Conservation (phyloP, 1,140 invertebrate genomes). For the Anoplolepis gracilipes region DNA sequence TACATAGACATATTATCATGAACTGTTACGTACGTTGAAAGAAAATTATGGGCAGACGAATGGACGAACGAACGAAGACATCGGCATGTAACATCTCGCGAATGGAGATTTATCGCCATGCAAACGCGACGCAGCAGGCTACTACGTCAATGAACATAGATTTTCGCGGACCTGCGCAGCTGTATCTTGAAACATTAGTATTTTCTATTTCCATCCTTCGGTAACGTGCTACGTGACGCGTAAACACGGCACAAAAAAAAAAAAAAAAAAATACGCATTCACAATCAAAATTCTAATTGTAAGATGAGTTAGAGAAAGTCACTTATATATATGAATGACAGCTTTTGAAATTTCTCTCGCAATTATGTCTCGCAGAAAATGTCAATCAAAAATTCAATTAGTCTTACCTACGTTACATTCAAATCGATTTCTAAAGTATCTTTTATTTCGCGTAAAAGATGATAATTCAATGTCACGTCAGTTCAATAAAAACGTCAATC, state of each 20-base stretch:
- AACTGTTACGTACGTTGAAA: constrained; percentile 67
- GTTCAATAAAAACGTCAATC: background rate
- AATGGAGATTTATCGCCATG: constrained; percentile 63
- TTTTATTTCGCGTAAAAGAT: constrained; percentile 6
- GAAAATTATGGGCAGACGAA: constrained; percentile 64
- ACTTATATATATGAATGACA: background rate
- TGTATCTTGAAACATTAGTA: constrained; percentile 71
- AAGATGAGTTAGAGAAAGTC: background rate
- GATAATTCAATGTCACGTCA: constrained; percentile 5
- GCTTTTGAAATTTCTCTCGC: background rate
- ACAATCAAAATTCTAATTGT: background rate
- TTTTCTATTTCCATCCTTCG: background rate
- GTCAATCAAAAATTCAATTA: background rate
- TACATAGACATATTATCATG: constrained; percentile 54
- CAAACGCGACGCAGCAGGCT: constrained; percentile 48
- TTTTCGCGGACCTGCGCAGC: constrained; percentile 79
- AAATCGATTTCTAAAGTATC: background rate
- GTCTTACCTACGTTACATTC: background rate
- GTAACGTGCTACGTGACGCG: background rate
- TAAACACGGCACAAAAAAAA: background rate
- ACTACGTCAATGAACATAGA: constrained; percentile 68
- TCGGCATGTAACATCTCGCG: constrained; percentile 54
- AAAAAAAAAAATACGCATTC: background rate
- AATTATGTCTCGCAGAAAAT: background rate
- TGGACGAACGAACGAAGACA: constrained; percentile 25